These are phyloP conservation scores for Micronisus gabar DNA, from an alignment of 2,113 vertebrate genomes.

Conservation along the genomic window DNA sequence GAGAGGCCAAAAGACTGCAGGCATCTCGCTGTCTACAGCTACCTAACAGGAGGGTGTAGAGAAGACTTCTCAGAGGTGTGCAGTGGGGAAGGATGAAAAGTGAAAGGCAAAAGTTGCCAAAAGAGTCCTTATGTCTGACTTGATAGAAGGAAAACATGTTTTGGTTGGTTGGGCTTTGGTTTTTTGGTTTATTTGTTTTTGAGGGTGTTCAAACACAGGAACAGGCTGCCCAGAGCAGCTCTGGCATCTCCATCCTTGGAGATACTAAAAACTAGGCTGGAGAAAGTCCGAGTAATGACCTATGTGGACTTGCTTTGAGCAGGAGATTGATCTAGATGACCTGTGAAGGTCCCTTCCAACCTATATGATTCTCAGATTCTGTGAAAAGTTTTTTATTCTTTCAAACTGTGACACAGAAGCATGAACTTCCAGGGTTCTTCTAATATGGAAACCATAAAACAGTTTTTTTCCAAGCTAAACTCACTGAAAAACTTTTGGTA, in stretches of 20 bases:
- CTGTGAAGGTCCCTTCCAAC: neutral
- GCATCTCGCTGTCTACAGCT: neutral
- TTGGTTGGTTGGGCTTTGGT: neutral
- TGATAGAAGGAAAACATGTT: neutral
- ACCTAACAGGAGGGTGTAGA: neutral
- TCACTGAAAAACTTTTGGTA: neutral
- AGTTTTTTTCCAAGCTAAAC: neutral
- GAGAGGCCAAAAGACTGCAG: neutral
- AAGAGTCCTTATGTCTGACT: fast-evolving
- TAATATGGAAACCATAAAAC: neutral
- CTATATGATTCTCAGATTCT: neutral
- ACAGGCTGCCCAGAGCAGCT: neutral
- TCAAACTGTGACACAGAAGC: neutral
- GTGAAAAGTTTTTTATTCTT: neutral
- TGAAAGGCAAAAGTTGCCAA: neutral
- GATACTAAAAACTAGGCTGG: neutral
- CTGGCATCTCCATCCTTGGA: neutral
- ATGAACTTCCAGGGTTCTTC: neutral
- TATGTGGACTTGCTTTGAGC: neutral
- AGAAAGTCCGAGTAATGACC: neutral
- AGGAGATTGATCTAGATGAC: neutral
- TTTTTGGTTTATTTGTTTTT: fast-evolving
- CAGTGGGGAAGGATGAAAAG: neutral
- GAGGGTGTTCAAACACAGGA: neutral
- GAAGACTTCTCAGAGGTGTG: neutral